A percentile compares a stretch with the other conserved stretches of the same genome.
These are phyloP conservation scores for Haliclona indistincta DNA, from an alignment of 37 sponge, comb jelly and placozoan genomes.

Conservation along the genomic window DNA sequence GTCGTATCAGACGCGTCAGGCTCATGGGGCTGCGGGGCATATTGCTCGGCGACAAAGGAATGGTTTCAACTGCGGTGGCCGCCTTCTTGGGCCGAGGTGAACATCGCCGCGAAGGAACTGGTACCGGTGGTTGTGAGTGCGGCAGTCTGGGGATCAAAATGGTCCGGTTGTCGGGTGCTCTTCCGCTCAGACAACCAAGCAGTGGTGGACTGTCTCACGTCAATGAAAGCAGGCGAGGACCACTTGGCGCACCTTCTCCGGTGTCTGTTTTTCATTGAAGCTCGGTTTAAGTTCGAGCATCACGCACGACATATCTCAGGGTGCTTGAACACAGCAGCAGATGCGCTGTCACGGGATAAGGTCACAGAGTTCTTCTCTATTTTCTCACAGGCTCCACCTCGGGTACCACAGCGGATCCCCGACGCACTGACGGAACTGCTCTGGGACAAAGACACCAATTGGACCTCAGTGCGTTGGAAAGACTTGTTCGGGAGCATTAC, in stretches of 20 bases:
- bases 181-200: slow-evolving; percentile 25
- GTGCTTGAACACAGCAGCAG: slow-evolving; percentile 31
- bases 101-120: slow-evolving; percentile 37
- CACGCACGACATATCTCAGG: slow-evolving; percentile 15
- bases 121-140: slow-evolving; percentile 10
- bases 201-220: slow-evolving; percentile 2
- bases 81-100: neutral
- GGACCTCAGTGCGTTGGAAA: slow-evolving; percentile 34
- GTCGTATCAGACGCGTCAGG: slow-evolving; percentile 60
- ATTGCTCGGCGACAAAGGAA: neutral
- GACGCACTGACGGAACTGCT: neutral
- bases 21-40: slow-evolving; percentile 55
- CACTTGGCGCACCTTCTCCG: slow-evolving; percentile 27
- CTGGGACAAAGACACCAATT: slow-evolving; percentile 12
- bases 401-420: neutral
- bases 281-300: neutral
- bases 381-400: neutral
- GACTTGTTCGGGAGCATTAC: slow-evolving; percentile 16
- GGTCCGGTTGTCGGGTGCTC: neutral
- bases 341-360: slow-evolving; percentile 47
- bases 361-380: neutral
- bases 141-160: slow-evolving; percentile 9
- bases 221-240: neutral
- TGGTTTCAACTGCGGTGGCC: slow-evolving; percentile 41
- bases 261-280: slow-evolving; percentile 37